Percentiles rank a stretch among this genome's conserved stretches.
phyloP scores from a whole-genome alignment of 1,140 invertebrate species.

The Idris sp. region DNA sequence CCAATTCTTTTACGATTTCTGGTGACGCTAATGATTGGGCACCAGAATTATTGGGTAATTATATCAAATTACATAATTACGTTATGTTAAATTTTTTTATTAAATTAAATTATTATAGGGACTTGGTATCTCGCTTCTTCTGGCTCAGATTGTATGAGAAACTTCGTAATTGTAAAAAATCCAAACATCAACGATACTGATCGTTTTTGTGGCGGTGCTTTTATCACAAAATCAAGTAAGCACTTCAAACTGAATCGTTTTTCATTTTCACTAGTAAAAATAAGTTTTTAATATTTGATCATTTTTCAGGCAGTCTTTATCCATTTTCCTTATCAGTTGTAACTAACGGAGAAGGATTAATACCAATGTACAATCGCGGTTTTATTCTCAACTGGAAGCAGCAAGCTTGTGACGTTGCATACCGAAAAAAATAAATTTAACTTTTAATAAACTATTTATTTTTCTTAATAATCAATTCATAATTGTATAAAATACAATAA shows the following conservation, averaged over 20 bases:
- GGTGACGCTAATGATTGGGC: slow-evolving; percentile 79
- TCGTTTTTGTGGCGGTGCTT: slow-evolving; percentile 86
- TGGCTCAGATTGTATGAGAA: slow-evolving; percentile 81
- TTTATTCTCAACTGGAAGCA: slow-evolving; percentile 85
- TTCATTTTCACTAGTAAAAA: slow-evolving; percentile 12
- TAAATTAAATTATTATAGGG: slow-evolving; percentile 22
- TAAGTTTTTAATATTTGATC: slow-evolving; percentile 19
- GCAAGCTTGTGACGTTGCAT: slow-evolving; percentile 79
- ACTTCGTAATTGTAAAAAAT: slow-evolving; percentile 87
- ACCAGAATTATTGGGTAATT: slow-evolving; percentile 62
- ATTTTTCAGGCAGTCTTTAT: slow-evolving; percentile 80
- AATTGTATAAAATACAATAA: no score
- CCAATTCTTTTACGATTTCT: slow-evolving; percentile 84
- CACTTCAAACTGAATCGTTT: no score
- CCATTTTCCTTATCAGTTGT: slow-evolving; percentile 87
- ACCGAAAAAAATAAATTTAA: background rate
- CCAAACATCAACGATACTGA: slow-evolving; percentile 80
- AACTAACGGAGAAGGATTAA: slow-evolving; percentile 81
- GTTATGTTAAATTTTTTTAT: no score
- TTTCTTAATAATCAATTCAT: no score
- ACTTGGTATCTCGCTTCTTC: slow-evolving; percentile 71
- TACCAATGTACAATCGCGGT: slow-evolving; percentile 83
- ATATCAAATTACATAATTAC: slow-evolving; percentile 1
- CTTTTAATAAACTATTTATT: no score
- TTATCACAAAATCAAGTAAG: slow-evolving; percentile 83